Evolutionary conservation across 2,888 invertebrate genomes (phyloP), one percentile per base, ranked within the genome.

Genomic region (Cheilosia variabilis): DNA sequence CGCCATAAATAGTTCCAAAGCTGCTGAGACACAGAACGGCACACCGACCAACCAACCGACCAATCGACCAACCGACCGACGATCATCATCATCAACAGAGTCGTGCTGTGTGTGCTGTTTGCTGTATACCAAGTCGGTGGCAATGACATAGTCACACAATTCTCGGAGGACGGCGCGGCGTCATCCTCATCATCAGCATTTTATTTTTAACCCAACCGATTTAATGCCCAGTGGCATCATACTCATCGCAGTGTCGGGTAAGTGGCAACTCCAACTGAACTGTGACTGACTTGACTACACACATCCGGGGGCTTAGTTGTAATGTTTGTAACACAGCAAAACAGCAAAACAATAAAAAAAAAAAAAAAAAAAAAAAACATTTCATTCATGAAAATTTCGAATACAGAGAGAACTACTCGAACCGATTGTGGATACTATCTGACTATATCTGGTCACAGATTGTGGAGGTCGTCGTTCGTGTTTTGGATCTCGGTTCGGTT

Each of bases 131-230:
- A 34, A 47, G 62, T 76, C 57, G 50, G 41, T 72, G 82, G 77
- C 82, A 82, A 77, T 82, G 82, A 82, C 82, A 82, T 62, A 82
- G 82, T 82, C 82, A 72, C 82, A 77, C 66, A 72, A 68, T 82
- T 82, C 77, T 72, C 76, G 27, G 45, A 24, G 63, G 65, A 66
- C 66, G 47, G 79, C 72, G 60, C 45, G 45, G 15, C 45, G 17
- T n/a, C 45, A 17, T 71, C 78, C 65, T 79, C 78, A 52, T 37
- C 17, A 66, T 55, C 41, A 72, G 27, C 73, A 41, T 37, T 37
- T 37, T 37, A 37, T 37, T 37, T 37, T 37, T 37, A 37, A 37
- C 37, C 62, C 68, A 55, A 68, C 50, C 34, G 37, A 53, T 45
- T 73, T 62, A n/a, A 69, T 69, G 31, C 63, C 43, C 17, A 76